Percentiles rank a stretch among this genome's conserved stretches.
phyloP scores from a whole-genome alignment of 1,140 invertebrate genomes.

The Pomacea maculata region DNA sequence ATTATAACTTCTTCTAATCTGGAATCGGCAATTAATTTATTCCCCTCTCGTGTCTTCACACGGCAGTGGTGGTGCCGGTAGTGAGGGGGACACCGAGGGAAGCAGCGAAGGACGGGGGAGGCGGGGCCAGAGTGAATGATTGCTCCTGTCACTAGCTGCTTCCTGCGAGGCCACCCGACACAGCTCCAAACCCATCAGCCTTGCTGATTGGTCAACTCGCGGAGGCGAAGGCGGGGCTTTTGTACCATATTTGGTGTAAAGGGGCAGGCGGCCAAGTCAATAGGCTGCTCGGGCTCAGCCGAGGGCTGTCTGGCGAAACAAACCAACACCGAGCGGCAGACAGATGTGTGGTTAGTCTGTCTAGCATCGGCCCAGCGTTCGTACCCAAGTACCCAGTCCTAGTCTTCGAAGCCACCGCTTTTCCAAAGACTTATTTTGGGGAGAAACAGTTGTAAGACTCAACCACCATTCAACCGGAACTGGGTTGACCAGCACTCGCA shows the following conservation, averaged over 20 bases:
- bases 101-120: background rate
- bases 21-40: constrained; percentile 17
- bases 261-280: constrained; percentile 1
- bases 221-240: constrained; percentile 14
- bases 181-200: no score
- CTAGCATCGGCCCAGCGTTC: constrained; percentile 1
- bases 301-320: constrained; percentile 12
- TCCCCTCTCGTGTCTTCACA: background rate
- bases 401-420: no score
- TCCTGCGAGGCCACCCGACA: constrained; percentile 3
- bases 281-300: background rate
- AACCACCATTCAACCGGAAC: no score
- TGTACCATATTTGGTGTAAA: constrained; percentile 14
- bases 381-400: no score
- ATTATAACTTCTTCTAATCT: background rate
- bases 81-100: background rate
- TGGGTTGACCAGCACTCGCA: no score
- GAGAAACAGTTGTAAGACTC: no score
- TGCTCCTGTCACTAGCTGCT: constrained; percentile 10
- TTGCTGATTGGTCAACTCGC: constrained; percentile 4
- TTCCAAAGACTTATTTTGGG: no score
- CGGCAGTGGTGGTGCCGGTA: background rate
- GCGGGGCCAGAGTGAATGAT: background rate
- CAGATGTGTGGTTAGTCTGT: constrained; percentile 12
- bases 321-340: constrained; percentile 6